A percentile compares a stretch with the other conserved stretches of the same genome.
Evolutionary conservation across 2,797 vertebrate species (phyloP).

Genomic region (Sebastes reedi): DNA sequence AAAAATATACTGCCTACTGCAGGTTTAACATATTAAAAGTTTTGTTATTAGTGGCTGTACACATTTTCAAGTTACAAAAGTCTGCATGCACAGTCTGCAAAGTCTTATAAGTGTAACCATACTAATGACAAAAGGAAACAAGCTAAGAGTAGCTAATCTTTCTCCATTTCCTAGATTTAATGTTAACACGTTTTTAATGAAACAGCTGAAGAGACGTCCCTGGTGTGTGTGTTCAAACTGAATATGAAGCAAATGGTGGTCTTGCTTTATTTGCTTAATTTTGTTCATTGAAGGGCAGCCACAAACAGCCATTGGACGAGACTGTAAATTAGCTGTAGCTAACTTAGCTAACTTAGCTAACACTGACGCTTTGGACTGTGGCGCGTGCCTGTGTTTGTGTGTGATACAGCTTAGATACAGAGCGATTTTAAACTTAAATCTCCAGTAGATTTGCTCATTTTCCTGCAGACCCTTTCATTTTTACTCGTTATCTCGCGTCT

Average conservation of each 20-base stretch:
- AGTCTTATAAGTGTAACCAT: neutral
- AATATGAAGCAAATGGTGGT: neutral
- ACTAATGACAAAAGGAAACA: neutral
- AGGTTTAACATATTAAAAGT: too few species aligned
- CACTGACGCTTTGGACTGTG: neutral
- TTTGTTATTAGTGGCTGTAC: neutral
- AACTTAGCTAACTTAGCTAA: neutral
- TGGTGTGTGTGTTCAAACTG: neutral
- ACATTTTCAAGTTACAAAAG: neutral
- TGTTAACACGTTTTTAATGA: neutral
- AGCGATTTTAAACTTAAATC: neutral
- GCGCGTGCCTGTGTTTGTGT: neutral
- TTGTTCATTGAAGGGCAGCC: neutral
- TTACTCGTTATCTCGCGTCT: neutral
- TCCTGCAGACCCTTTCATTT: neutral
- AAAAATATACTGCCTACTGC: too few species aligned
- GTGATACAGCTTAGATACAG: neutral
- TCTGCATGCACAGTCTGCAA: neutral
- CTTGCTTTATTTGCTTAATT: neutral
- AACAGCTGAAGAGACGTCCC: neutral
- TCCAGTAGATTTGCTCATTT: neutral
- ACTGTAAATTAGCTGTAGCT: neutral
- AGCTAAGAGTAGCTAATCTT: neutral
- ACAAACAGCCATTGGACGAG: neutral
- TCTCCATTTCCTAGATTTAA: neutral